A percentile compares a stretch with the other conserved stretches of the same genome.
Conservation (phyloP, 2,888 invertebrate genomes). For the Pachliopta kotzebuea region DNA sequence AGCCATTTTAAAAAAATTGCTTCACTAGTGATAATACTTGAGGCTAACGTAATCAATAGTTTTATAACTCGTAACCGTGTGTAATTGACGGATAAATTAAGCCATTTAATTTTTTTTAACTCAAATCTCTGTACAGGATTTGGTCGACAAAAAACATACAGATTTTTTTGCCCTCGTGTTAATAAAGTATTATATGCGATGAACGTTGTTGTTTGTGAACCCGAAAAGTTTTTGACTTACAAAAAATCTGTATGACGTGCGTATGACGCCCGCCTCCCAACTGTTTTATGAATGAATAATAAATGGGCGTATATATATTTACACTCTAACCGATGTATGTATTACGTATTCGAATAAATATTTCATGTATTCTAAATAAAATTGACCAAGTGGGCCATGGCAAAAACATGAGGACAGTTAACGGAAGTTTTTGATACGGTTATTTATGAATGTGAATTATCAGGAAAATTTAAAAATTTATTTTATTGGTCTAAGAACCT, state of each 20-base stretch:
- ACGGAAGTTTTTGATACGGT: background rate
- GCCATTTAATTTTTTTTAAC: constrained; percentile 16
- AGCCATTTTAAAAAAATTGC: background rate
- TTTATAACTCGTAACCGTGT: constrained; percentile 1
- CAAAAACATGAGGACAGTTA: background rate
- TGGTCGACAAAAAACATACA: constrained; percentile 1
- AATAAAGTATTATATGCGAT: background rate
- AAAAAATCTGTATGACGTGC: constrained; percentile 28
- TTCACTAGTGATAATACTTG: background rate
- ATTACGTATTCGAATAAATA: constrained; percentile 2
- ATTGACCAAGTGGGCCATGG: constrained; percentile 5
- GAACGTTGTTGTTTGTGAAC: constrained; percentile 9
- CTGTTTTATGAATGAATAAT: constrained; percentile 32
- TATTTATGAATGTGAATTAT: background rate
- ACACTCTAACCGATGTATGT: constrained; percentile 2
- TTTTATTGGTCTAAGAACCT: too few species aligned
- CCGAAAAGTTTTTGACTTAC: constrained; percentile 22
- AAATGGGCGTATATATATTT: constrained; percentile 17
- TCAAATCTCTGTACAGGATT: background rate
- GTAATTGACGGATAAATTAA: constrained; percentile 13
- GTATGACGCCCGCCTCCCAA: constrained; percentile 21
- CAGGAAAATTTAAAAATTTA: background rate
- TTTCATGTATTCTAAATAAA: constrained; percentile 7
- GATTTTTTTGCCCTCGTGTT: constrained; percentile 13
- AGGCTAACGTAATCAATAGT: background rate